These are phyloP conservation scores for Melangyna quadrimaculata DNA, from an alignment of 2,888 invertebrate genomes.

Conservation along the genomic window DNA sequence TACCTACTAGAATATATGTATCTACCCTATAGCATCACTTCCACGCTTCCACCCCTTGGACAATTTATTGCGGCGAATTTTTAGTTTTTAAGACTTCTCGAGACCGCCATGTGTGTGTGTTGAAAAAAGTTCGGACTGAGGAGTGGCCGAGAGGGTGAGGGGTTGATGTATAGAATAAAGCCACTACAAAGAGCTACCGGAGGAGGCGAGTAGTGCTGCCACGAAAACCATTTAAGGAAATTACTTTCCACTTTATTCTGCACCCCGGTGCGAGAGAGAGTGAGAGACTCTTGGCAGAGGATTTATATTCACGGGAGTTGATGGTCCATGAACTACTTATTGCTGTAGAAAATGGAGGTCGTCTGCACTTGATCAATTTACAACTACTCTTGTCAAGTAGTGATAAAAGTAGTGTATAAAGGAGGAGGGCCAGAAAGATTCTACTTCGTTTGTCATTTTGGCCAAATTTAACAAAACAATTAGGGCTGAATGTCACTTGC, in stretches of 20 bases:
- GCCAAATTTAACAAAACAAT: slow-evolving; percentile 46
- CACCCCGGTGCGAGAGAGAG: slow-evolving; percentile 15
- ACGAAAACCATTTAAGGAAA: slow-evolving; percentile 63
- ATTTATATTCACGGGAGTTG: slow-evolving; percentile 53
- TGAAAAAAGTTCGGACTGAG: too few species aligned
- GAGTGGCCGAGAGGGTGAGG: background rate
- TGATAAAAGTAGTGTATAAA: too few species aligned
- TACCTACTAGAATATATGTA: background rate
- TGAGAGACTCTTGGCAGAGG: slow-evolving; percentile 2
- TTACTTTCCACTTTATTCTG: slow-evolving; percentile 64
- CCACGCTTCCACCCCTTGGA: slow-evolving; percentile 14
- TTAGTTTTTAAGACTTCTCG: slow-evolving; percentile 47
- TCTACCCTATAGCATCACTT: background rate
- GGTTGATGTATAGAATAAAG: background rate
- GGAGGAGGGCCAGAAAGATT: background rate
- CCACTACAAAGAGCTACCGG: background rate
- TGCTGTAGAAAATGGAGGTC: slow-evolving; percentile 12
- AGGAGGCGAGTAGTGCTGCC: slow-evolving; percentile 8
- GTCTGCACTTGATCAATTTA: slow-evolving; percentile 63
- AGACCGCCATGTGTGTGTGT: slow-evolving; percentile 21
- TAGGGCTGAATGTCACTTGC: slow-evolving; percentile 45
- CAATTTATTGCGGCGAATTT: slow-evolving; percentile 60
- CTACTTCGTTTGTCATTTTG: slow-evolving; percentile 41
- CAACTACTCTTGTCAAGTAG: background rate
- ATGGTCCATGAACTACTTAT: slow-evolving; percentile 54